Conservation (phyloP, 1,140 invertebrate species). For the Cherax quadricarinatus region DNA sequence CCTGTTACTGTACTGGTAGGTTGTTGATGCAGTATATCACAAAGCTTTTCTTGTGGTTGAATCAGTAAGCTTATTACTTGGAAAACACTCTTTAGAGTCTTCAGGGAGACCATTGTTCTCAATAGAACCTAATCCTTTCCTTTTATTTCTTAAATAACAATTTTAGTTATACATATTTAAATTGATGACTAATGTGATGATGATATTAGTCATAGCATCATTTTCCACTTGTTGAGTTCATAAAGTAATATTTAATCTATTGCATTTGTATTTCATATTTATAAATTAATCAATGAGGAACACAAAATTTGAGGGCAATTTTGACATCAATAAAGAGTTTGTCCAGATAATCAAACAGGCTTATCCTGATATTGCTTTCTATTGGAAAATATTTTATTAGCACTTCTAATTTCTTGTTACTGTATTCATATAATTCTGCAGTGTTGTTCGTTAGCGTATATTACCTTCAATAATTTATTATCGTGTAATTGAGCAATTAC, state of each 20-base stretch:
- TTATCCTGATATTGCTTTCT: neutral
- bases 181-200: neutral
- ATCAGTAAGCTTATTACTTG: slow-evolving; percentile 25
- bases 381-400: neutral
- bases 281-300: neutral
- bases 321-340: neutral
- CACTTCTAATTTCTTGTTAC: neutral
- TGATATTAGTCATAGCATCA: neutral
- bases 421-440: neutral
- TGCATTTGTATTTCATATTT: neutral
- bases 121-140: neutral
- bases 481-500: neutral
- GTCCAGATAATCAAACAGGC: neutral
- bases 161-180: too few species aligned
- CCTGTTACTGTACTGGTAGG: slow-evolving; percentile 34
- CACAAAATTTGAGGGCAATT: neutral
- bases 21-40: slow-evolving; percentile 20
- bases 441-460: neutral
- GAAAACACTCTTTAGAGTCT: slow-evolving; percentile 13
- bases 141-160: too few species aligned
- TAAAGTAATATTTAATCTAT: neutral
- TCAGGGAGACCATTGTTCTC: neutral
- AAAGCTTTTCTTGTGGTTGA: slow-evolving; percentile 44
- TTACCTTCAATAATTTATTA: neutral
- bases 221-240: neutral